A percentile compares a stretch with the other conserved stretches of the same genome.
phyloP scores from a whole-genome alignment of 2,113 vertebrate species.

The Psittacus erithacus region DNA sequence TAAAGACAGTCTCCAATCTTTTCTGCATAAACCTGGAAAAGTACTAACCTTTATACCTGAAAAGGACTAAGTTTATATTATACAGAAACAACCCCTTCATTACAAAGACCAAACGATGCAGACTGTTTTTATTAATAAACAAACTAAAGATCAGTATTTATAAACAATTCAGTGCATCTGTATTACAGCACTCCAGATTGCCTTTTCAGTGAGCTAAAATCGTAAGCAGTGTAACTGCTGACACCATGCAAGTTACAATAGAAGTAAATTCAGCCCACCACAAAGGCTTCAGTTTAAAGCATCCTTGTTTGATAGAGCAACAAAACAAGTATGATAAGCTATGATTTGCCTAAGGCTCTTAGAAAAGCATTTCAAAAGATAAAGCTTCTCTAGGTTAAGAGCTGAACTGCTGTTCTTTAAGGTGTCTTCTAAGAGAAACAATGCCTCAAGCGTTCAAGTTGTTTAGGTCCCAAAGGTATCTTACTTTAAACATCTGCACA shows the following conservation, averaged over 20 bases:
- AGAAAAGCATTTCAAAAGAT: slow-evolving; percentile 31
- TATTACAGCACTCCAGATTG: not conserved
- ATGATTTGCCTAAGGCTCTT: slow-evolving; percentile 37
- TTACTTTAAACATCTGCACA: slow-evolving; percentile 48
- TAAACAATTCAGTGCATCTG: not conserved
- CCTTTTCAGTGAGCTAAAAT: not conserved
- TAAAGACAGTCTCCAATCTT: not conserved
- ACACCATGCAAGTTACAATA: not conserved
- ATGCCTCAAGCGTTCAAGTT: slow-evolving; percentile 31
- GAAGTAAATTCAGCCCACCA: not conserved
- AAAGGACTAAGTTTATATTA: not conserved
- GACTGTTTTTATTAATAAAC: not conserved
- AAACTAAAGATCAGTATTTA: not conserved
- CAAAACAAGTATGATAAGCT: slow-evolving; percentile 1
- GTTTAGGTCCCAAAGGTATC: slow-evolving; percentile 11
- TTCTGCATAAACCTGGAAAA: not conserved
- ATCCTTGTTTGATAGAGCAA: not conserved
- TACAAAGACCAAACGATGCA: not conserved
- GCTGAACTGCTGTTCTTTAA: slow-evolving; percentile 40
- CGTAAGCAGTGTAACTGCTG: not conserved
- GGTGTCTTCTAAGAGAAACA: slow-evolving; percentile 42
- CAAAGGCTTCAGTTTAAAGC: not conserved
- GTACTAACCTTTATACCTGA: not conserved
- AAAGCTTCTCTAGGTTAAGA: slow-evolving; percentile 30
- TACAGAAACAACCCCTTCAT: not conserved